A percentile compares a stretch with the other conserved stretches of the same genome.
Conservation (phyloP, 2,797 vertebrate species). For the Threskiornis aethiopicus region DNA sequence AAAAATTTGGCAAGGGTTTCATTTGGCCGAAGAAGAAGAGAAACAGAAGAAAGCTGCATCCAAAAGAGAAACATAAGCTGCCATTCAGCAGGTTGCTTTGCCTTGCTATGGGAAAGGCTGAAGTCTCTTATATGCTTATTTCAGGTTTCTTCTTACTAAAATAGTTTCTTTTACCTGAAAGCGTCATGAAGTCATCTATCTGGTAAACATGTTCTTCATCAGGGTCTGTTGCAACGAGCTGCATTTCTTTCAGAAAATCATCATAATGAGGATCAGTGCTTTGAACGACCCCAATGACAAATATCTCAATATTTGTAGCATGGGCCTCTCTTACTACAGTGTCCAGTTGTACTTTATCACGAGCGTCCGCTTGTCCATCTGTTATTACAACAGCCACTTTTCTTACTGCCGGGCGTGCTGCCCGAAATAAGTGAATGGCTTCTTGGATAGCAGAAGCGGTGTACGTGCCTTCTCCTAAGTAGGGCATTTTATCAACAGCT, state of each 20-base stretch:
- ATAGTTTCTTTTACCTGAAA: slow-evolving; percentile 66
- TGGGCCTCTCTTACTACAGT: slow-evolving; percentile 71
- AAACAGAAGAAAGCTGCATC: not conserved
- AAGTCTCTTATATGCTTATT: not conserved
- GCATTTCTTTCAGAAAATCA: slow-evolving; percentile 82
- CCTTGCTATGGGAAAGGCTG: not conserved
- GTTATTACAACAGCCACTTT: slow-evolving; percentile 85
- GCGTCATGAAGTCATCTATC: slow-evolving; percentile 78
- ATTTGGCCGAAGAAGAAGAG: not conserved
- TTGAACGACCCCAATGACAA: slow-evolving; percentile 83
- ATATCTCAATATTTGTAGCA: slow-evolving; percentile 74
- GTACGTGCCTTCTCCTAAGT: slow-evolving; percentile 86
- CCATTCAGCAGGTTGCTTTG: not conserved
- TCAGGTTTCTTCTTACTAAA: not conserved
- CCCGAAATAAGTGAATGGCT: slow-evolving; percentile 76
- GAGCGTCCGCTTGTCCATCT: slow-evolving; percentile 79
- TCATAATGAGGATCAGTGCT: slow-evolving; percentile 73
- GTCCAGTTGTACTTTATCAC: slow-evolving; percentile 74
- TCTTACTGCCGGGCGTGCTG: slow-evolving; percentile 70
- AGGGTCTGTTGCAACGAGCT: slow-evolving; percentile 83
- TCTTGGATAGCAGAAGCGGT: slow-evolving; percentile 82
- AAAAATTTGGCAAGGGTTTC: not conserved
- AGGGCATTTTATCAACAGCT: slow-evolving; percentile 80
- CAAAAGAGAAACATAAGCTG: not conserved
- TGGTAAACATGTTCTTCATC: slow-evolving; percentile 80